Conservation (phyloP, 2,888 invertebrate genomes). For the Dascillus cervinus region DNA sequence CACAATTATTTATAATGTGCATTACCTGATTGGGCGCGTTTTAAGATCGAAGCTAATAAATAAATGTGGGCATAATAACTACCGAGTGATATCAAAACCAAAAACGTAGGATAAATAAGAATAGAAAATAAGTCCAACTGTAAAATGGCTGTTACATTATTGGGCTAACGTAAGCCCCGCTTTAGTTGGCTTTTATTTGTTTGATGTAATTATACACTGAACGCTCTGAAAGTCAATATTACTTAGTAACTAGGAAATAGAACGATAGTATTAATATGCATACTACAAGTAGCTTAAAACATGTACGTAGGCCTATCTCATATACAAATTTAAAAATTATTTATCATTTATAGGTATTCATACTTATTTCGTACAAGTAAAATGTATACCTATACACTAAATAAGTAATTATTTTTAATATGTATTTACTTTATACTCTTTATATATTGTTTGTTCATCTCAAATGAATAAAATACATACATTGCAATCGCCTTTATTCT, state of each 20-base stretch:
- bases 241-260: conserved; percentile 30
- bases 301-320: conserved; percentile 39
- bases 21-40: no score
- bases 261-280: conserved; percentile 27
- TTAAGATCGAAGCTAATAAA: no score
- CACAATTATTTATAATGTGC: no score
- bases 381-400: conserved; percentile 18
- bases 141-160: conserved; percentile 35
- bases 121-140: conserved; percentile 28
- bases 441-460: conserved; percentile 31
- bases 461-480: conserved; percentile 22
- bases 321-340: conserved; percentile 33
- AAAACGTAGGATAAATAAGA: conserved; percentile 11
- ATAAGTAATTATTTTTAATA: conserved; percentile 26
- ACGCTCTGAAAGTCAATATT: conserved; percentile 42
- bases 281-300: conserved; percentile 36
- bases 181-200: conserved; percentile 25
- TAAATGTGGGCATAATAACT: no score
- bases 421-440: conserved; percentile 28
- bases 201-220: conserved; percentile 26
- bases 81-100: no score
- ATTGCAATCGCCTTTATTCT: no score
- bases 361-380: conserved; percentile 8
- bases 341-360: conserved; percentile 15
- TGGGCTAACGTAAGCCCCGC: conserved; percentile 20